Conservation (phyloP, 2,797 vertebrate species). For the Alcedo atthis region DNA sequence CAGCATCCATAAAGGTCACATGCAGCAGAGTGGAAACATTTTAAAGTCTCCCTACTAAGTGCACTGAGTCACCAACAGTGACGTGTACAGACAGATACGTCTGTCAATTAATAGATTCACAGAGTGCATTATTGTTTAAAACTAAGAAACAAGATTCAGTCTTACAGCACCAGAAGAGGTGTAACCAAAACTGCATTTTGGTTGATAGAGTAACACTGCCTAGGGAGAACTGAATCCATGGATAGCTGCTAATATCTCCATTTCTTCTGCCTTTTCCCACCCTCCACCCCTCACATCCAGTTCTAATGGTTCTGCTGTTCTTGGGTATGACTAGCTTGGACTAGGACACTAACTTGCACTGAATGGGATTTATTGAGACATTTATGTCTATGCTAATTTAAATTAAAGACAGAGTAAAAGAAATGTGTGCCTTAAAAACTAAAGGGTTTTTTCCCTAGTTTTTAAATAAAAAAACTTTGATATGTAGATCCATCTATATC, state of each 20-base stretch:
- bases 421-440: neutral
- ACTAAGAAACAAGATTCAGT: neutral
- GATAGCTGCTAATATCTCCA: neutral
- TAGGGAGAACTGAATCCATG: no score
- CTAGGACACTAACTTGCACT: neutral
- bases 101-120: neutral
- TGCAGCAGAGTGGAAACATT: neutral
- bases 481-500: neutral
- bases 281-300: accelerated
- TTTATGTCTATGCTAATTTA: neutral
- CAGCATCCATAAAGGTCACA: neutral
- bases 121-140: neutral
- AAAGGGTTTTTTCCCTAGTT: accelerated
- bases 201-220: neutral
- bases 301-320: neutral
- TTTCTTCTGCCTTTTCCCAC: neutral
- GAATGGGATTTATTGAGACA: accelerated
- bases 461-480: neutral
- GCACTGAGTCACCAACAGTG: neutral
- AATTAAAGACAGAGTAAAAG: neutral
- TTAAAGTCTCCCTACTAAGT: neutral
- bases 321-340: neutral
- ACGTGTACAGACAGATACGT: neutral
- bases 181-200: neutral
- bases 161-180: neutral